Percentiles rank a stretch among this genome's conserved stretches.
Evolutionary conservation across 2,113 vertebrate species (phyloP).

Genomic region (Oreotragus oreotragus): DNA sequence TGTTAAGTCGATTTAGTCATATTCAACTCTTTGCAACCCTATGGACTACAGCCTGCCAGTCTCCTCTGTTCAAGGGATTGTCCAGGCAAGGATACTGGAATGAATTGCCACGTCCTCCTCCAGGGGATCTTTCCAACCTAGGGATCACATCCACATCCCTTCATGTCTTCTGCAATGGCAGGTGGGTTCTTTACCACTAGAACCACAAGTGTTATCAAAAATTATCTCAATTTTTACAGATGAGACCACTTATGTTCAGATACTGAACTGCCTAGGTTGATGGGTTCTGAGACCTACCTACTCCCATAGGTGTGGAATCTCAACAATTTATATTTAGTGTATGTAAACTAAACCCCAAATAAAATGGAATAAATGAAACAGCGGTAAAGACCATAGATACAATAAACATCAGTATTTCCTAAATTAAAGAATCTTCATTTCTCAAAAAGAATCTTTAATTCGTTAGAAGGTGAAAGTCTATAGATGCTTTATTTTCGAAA

Average conservation of each 20-base stretch:
- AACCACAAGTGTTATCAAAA: neutral
- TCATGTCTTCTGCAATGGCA: neutral
- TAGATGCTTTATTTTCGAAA: neutral
- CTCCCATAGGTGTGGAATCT: neutral
- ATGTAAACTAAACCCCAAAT: neutral
- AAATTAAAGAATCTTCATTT: neutral
- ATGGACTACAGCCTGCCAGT: neutral
- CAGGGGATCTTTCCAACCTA: neutral
- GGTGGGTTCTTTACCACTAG: neutral
- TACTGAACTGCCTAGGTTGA: neutral
- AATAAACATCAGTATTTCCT: neutral
- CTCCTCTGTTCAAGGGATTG: neutral
- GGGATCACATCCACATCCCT: neutral
- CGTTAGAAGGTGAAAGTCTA: neutral
- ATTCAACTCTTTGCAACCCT: neutral
- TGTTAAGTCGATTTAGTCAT: neutral
- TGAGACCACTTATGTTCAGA: neutral
- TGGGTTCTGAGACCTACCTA: neutral
- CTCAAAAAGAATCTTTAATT: neutral
- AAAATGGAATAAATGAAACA: neutral
- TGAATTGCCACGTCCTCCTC: neutral
- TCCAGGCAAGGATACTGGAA: neutral
- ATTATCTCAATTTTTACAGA: neutral
- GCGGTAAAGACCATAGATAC: neutral
- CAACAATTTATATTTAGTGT: neutral